phyloP scores from a whole-genome alignment of 2,113 vertebrate genomes.

The Castor canadensis region DNA sequence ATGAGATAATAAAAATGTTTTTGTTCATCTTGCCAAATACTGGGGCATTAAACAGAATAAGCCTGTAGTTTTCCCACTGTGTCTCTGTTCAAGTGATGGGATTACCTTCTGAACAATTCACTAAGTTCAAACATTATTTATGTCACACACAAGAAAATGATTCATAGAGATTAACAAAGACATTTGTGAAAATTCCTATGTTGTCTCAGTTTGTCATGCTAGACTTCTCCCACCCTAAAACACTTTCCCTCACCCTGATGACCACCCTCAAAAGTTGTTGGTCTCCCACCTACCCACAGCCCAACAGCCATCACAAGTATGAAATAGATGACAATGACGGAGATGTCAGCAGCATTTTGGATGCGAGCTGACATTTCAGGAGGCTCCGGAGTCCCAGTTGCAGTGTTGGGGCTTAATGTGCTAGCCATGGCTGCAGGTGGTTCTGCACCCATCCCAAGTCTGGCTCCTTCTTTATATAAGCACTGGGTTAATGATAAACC shows the following conservation, averaged over 20 bases:
- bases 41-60: neutral
- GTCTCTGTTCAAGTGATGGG: neutral
- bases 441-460: too few relatives aligned
- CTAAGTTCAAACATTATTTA: too few relatives aligned
- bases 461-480: neutral
- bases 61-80: neutral
- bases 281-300: too few relatives aligned
- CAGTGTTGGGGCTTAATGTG: neutral
- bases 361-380: neutral
- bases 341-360: slow-evolving; percentile 59
- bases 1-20: neutral
- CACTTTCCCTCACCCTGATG: too few relatives aligned
- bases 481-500: slow-evolving; percentile 61
- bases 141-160: too few relatives aligned
- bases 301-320: slow-evolving; percentile 10
- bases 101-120: neutral
- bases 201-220: too few relatives aligned
- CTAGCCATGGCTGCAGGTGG: slow-evolving; percentile 39
- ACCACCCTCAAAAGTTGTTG: neutral
- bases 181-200: too few relatives aligned
- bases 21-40: neutral
- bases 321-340: slow-evolving; percentile 56
- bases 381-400: neutral
- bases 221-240: too few relatives aligned
- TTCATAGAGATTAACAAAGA: too few relatives aligned